Base-by-base conservation (phyloP, 1,140 invertebrate genomes). In the Meloidogyne chitwoodi region DNA sequence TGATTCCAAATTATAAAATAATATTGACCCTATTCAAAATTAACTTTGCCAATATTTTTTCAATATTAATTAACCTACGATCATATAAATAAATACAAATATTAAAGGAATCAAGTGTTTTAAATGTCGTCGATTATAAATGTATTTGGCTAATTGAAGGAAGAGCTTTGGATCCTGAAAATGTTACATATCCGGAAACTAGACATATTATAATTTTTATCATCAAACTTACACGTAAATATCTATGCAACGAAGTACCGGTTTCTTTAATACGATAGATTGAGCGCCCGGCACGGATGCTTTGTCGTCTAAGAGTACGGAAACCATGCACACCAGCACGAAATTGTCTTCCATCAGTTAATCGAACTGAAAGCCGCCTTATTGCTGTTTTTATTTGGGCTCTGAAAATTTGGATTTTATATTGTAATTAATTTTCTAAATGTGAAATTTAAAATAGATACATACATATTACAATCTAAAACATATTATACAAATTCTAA, bases 51-150 rank as follows among this genome's bases (percentile, higher is more conserved):
- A 63, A 0, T 3, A 65, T 29, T 3, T 61, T 22, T 26, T 82
- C 79, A 85, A 86, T 24, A 85, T 19, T 19, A 83, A 22, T 27
- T 85, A 85, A 22, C 84, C 84, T 44, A 85, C 24, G 2, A 85
- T 41, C 85, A 87, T 85, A 67, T 85, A 85, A 48, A 86, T 48
- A 29, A 83, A 64, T n/a, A 85, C 83, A 69, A 86, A 72, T 31
- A 85, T 34, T 19, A 85, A 66, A 31, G 84, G 84, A 31, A 85
- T 31, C 19, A 83, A 67, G 48, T 82, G 78, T 75, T 82, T 82
- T 34, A 82, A n/a, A 38, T 83, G 81, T 24, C 77, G 70, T 67
- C 72, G 63, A n/a, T 80, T 74, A 61, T 83, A 82, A 19, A 81
- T 38, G 29, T 62, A 31, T 48, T 82, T 81, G 5, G 79, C 61